Evolutionary conservation across 1,140 invertebrate species (phyloP).

Genomic region (Cecropterus lyciades): DNA sequence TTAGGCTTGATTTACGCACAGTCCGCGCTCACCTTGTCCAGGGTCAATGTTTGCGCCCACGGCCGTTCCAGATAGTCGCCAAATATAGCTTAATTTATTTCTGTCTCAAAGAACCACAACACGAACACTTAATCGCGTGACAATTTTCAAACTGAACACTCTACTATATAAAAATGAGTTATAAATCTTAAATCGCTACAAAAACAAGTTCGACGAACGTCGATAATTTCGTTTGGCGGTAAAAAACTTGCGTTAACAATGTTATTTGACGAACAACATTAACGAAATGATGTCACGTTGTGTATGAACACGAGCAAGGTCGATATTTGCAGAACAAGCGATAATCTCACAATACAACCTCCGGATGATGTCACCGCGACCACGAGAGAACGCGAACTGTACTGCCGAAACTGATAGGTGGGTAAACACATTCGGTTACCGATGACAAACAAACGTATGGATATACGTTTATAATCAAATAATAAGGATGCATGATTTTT

Average conservation of each 20-base stretch:
- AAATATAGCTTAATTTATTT: slow-evolving; percentile 40
- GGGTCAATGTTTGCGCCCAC: slow-evolving; percentile 68
- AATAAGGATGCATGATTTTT: neutral
- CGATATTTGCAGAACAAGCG: slow-evolving; percentile 58
- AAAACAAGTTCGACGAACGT: slow-evolving; percentile 7
- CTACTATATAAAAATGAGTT: neutral
- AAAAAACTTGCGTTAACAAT: slow-evolving; percentile 41
- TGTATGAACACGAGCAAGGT: slow-evolving; percentile 69
- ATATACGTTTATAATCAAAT: slow-evolving; percentile 9
- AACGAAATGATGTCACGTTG: slow-evolving; percentile 75
- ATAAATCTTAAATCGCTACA: slow-evolving; percentile 6
- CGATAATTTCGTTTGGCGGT: slow-evolving; percentile 32
- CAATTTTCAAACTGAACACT: slow-evolving; percentile 19
- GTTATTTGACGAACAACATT: slow-evolving; percentile 48
- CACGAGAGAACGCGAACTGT: slow-evolving; percentile 35
- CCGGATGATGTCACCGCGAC: slow-evolving; percentile 69
- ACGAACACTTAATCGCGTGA: neutral
- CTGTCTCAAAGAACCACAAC: slow-evolving; percentile 20
- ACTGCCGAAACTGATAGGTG: slow-evolving; percentile 33
- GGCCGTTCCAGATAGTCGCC: slow-evolving; percentile 37
- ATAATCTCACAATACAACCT: slow-evolving; percentile 71
- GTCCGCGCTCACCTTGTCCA: slow-evolving; percentile 64
- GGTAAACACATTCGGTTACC: slow-evolving; percentile 17
- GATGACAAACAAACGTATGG: slow-evolving; percentile 17
- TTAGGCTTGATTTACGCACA: slow-evolving; percentile 33